These are phyloP conservation scores for Mechanitis mazaeus DNA, from an alignment of 2,888 invertebrate species.

Conservation along the genomic window DNA sequence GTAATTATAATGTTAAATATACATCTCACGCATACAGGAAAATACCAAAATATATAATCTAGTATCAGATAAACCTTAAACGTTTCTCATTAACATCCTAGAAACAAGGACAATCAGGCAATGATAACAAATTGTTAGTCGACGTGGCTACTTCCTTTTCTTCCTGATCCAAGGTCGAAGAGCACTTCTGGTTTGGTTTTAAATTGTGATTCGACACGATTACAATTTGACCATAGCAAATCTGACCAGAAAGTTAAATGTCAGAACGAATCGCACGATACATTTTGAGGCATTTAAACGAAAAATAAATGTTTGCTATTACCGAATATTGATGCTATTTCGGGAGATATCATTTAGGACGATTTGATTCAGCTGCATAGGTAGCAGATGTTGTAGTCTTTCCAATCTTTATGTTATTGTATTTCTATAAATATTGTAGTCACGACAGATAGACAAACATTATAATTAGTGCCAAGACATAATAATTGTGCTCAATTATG, in stretches of 20 bases:
- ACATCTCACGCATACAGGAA: conserved; percentile 6
- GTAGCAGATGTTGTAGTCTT: not conserved
- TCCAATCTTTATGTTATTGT: no score
- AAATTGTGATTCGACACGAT: conserved; percentile 19
- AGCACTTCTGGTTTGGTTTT: conserved; percentile 17
- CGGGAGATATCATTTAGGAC: not conserved
- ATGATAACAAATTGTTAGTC: conserved; percentile 2
- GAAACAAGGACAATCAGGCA: conserved; percentile 5
- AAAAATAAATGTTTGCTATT: conserved; percentile 5
- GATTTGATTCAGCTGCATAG: not conserved
- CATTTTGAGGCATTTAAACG: conserved; percentile 3
- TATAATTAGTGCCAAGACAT: no score
- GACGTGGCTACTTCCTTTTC: conserved; percentile 9
- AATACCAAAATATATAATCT: not conserved
- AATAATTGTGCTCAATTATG: no score
- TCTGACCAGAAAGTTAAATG: conserved; percentile 19
- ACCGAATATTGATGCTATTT: not conserved
- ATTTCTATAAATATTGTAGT: no score
- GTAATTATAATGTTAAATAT: conserved; percentile 7
- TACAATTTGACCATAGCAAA: conserved; percentile 22
- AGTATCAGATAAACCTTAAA: conserved; percentile 4
- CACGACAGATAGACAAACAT: no score
- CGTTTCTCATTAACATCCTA: conserved; percentile 4
- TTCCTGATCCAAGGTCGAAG: conserved; percentile 13
- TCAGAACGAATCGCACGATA: conserved; percentile 21